Conservation (phyloP, 2,113 vertebrate species). For the Protobothrops flavoviridis region DNA sequence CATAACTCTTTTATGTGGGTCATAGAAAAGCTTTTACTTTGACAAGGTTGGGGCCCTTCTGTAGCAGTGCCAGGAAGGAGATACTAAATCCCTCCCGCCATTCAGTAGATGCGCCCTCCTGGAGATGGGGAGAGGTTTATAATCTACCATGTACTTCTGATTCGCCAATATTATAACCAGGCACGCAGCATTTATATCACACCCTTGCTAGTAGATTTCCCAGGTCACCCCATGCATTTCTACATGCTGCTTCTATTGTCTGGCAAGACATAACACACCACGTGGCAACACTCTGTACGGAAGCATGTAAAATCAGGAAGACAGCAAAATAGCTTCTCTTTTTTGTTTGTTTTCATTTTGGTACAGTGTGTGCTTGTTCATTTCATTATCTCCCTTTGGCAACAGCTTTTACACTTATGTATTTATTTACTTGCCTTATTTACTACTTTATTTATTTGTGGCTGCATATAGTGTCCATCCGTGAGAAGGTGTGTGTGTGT, state of each 20-base stretch:
- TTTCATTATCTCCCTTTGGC: not conserved
- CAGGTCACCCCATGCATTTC: not conserved
- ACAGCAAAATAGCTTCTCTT: not conserved
- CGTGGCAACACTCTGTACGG: not conserved
- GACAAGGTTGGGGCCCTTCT: not conserved
- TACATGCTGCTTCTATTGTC: not conserved
- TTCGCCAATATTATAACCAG: not conserved
- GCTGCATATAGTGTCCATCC: not conserved
- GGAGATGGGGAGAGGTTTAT: not conserved
- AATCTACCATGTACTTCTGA: not conserved
- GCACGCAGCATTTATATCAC: not conserved
- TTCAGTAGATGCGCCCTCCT: not conserved
- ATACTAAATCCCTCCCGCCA: not conserved
- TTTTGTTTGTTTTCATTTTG: not conserved
- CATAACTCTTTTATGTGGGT: not conserved
- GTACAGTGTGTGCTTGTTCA: not conserved
- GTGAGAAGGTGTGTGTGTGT: not conserved
- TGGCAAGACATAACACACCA: not conserved
- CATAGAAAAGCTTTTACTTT: not conserved
- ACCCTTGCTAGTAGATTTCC: not conserved
- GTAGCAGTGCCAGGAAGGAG: not conserved
- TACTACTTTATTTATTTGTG: not conserved
- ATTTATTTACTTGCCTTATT: not conserved
- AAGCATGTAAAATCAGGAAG: not conserved
- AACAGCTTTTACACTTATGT: not conserved